Evolutionary conservation across 1,140 invertebrate genomes (phyloP), one percentile per base, ranked within the genome.

Genomic region (Drosophila nasuta): DNA sequence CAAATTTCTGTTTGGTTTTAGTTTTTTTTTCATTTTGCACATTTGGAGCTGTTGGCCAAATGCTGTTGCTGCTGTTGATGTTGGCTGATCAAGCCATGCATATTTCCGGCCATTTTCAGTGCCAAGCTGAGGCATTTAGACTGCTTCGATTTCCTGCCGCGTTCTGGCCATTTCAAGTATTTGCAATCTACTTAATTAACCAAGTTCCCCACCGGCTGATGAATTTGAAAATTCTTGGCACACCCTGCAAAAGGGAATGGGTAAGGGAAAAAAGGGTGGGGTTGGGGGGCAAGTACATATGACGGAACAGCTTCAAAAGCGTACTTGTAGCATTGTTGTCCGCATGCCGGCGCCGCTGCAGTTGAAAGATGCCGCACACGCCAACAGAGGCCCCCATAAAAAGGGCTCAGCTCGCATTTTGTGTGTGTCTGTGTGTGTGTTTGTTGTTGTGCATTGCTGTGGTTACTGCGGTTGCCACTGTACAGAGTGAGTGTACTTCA

Each of bases 341-440:
- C 68, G 78, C 78, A 89, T 89, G 85, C 85, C 85, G 51, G 54
- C 62, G 64, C 51, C 57, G 64, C 51, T 58, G 58, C 70, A 81
- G 75, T 90, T 89, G 85, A 89, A 89, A 89, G 85, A 85, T 79
- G 85, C 85, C 85, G 85, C 85, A 78, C 52, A 56, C 52, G 30
- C 28, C 38, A 35, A 66, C 30, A 38, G 33, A n/a, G 45, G 30
- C 45, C 52, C 33, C 63, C 48, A 58, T 33, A 43, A 59, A 43
- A 59, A 66, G 35, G 25, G 13, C 4, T 13, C 46, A 68, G 59
- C 54, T 67, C 54, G 46, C 59, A 67, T 49, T 17, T 25, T 20
- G 13, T 56, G 28, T 13, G 13, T 13, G 13, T 13, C 13, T 13
- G 13, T 62, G 49, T 59, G 38, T 15, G 45, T 41, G 43, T 46